Percentiles rank a stretch among this genome's conserved stretches.
phyloP scores from a whole-genome alignment of 1,140 invertebrate genomes.

The Thereuonema tuberculata region DNA sequence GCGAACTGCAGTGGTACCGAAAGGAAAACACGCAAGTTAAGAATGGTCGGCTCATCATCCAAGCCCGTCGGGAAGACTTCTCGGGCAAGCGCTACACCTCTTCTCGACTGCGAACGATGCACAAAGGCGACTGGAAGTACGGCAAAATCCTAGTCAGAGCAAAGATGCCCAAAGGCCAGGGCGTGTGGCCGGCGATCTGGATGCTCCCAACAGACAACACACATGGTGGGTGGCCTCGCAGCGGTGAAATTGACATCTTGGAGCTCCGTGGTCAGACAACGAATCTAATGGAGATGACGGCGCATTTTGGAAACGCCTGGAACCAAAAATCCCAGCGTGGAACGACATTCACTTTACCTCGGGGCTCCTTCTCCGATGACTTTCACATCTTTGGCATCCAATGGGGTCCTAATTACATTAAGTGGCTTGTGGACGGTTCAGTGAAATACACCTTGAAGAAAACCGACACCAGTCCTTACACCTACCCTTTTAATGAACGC shows the following conservation, averaged over 20 bases:
- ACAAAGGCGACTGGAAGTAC: not conserved
- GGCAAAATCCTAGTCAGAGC: conserved; percentile 9
- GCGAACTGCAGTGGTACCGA: conserved; percentile 12
- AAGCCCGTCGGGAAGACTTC: not conserved
- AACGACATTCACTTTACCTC: not conserved
- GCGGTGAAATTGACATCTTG: conserved; percentile 17
- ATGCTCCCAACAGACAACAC: too few relatives aligned
- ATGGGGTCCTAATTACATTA: too few relatives aligned
- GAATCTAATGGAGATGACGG: not conserved
- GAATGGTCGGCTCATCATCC: conserved; percentile 4
- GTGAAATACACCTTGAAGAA: too few relatives aligned
- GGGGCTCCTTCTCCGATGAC: conserved; percentile 12
- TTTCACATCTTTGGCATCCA: conserved; percentile 27
- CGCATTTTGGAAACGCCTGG: not conserved
- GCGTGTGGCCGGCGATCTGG: too few relatives aligned
- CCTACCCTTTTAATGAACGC: too few relatives aligned
- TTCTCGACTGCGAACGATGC: conserved; percentile 2
- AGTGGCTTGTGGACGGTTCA: too few relatives aligned
- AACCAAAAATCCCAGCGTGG: not conserved
- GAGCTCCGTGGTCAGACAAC: conserved; percentile 10
- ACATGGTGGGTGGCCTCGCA: conserved; percentile 8
- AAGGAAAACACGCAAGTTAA: conserved; percentile 5
- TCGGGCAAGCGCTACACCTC: conserved; percentile 3
- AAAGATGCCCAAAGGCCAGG: conserved; percentile 9
- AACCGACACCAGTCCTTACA: too few relatives aligned